Base-by-base conservation (phyloP, 2,888 invertebrate genomes). In the Campoplex nolae region DNA sequence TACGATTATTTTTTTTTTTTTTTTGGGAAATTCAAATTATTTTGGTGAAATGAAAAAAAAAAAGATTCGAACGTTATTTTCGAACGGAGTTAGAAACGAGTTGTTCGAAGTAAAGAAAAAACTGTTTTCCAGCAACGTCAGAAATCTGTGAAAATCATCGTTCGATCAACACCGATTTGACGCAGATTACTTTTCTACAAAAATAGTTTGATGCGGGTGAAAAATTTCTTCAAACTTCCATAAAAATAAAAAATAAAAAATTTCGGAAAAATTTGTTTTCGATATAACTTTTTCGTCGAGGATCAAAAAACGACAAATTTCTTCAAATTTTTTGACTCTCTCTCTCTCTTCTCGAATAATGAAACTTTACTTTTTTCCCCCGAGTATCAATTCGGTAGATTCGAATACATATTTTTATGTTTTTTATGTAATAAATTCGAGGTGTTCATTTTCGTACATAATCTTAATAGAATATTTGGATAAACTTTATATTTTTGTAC, bases 381-480 rank as follows among this genome's bases (percentile, higher is more conserved):
- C 35, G 0, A n/a, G n/a, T n/a, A 13, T 48, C 32, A 58, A 32
- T 58, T 45, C 56, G 13, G 32, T 70, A 51, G 54, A 78, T 35
- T 54, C 0, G 18, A 38, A n/a, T 51, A 35, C 35, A 67, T 35
- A 67, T 71, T 23, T 67, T 23, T 23, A 23, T 23, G 23, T 23
- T 23, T 38, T 38, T 38, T 38, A 28, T 78, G 42, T 45, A 78
- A 51, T 78, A 68, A 78, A 78, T 68, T 78, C 78, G 68, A 28
- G 16, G 18, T 67, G 42, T 77, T 58, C 13, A 18, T 67, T 67
- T 42, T 75, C 58, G 74, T 58, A 75, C 67, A 32, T 54, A n/a
- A 67, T 35, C 67, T 79, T 58, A n/a, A 18, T 78, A 16, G 68
- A 78, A 71, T 45, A 71, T 42, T 45, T 42, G 32, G 28, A 71